Evolutionary conservation across 2,797 vertebrate species (phyloP).

Genomic region (Cyprinella venusta): DNA sequence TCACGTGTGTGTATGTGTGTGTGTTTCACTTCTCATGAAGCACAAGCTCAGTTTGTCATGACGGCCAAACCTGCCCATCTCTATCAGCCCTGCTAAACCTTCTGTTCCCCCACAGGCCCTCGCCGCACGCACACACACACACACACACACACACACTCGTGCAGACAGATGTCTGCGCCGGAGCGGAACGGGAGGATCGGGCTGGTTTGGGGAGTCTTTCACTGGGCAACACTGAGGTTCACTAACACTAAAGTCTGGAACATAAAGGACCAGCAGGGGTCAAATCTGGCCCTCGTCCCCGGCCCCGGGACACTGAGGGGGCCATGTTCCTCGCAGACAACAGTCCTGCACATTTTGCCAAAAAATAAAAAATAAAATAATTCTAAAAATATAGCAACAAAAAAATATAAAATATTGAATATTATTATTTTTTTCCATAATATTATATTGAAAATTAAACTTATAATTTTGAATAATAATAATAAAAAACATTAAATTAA

Average conservation of each 20-base stretch:
- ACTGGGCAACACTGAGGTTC: constrained; percentile 61
- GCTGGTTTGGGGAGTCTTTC: constrained; percentile 28
- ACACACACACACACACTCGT: constrained; percentile 29
- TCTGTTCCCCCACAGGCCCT: constrained; percentile 53
- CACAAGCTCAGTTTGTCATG: constrained; percentile 49
- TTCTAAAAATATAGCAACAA: not conserved
- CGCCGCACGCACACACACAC: too few species aligned
- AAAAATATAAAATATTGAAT: too few species aligned
- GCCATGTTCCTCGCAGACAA: not conserved
- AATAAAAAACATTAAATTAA: too few species aligned
- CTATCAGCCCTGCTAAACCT: constrained; percentile 74
- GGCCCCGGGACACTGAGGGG: constrained; percentile 5
- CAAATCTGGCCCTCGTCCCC: constrained; percentile 24
- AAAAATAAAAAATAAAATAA: too few species aligned
- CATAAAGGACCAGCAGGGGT: constrained; percentile 27
- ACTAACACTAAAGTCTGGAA: not conserved
- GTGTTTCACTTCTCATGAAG: constrained; percentile 35
- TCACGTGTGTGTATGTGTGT: constrained; percentile 29
- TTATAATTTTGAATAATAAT: too few species aligned
- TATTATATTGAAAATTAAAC: too few species aligned
- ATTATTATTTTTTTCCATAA: too few species aligned
- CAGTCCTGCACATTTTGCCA: not conserved
- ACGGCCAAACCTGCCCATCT: constrained; percentile 75
- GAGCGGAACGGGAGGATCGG: constrained; percentile 68
- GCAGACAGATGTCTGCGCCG: constrained; percentile 84